Base-by-base conservation (phyloP, 1,140 invertebrate genomes). In the Prorops nasuta region DNA sequence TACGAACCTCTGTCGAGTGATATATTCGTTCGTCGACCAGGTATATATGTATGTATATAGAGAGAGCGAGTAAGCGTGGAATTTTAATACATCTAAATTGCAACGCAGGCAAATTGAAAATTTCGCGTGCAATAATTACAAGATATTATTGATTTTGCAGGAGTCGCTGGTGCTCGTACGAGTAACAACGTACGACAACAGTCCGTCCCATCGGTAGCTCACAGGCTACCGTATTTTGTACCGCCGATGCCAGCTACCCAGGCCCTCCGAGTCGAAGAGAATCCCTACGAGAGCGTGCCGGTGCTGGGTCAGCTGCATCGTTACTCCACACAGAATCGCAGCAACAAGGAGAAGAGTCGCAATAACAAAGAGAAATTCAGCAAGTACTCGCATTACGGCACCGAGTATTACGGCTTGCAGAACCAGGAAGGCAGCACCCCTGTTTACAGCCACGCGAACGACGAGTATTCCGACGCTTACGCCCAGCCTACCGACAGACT, bases 211-310 rank as follows among this genome's bases (percentile, higher is more conserved):
- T 71, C 67, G 32, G 67, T 69, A 39, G 71, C 76, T 8, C 79
- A 80, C 63, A 68, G 77, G 58, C 64, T 81, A 51, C 80, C 80
- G 44, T 80, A 79, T 49, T 75, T 72, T 38, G 61, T 81, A 44
- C 72, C 78, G 3, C 72, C 77, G 39, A 72, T 77, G 44, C 73
- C 79, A 17, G 71, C 72, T 14, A 62, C 68, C 7, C 66, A 73
- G 15, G 55, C 61, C 1, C 48, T 59, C 9, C 47, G 66, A 36
- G 45, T 60, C 20, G 70, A 76, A 43, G 68, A 71, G 31, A 74
- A 76, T 45, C 79, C 81, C 0, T 83, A 82, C 71, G 81, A 83
- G 48, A 81, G 76, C 20, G 80, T 83, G 8, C 81, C 82, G 7
- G 81, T 83, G 9, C 61, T 83, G 9, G 78, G 79, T 6, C 78